These are phyloP conservation scores for Lasioglossum figueresi DNA, from an alignment of 2,888 invertebrate species.

Conservation along the genomic window DNA sequence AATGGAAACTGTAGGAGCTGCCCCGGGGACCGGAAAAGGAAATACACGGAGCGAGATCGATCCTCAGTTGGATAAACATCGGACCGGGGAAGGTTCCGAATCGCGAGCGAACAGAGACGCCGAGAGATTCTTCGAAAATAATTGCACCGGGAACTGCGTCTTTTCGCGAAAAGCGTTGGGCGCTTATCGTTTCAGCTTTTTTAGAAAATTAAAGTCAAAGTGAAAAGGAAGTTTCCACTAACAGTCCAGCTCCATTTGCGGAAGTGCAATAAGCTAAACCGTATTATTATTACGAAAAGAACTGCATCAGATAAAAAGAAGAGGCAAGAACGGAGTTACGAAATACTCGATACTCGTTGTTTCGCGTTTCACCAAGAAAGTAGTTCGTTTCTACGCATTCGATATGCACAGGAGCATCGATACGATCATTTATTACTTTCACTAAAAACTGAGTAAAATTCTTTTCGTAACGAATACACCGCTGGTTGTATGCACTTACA, in stretches of 20 bases:
- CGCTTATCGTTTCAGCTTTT: not conserved
- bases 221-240: not conserved
- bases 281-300: not conserved
- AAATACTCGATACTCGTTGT: not conserved
- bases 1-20: constrained; percentile 36
- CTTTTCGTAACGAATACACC: not conserved
- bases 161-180: not conserved
- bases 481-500: not conserved
- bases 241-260: not conserved
- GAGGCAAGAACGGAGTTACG: not conserved
- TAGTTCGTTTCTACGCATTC: not conserved
- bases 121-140: constrained; percentile 2
- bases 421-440: not conserved
- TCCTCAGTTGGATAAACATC: constrained; percentile 7
- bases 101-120: not conserved
- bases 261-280: not conserved
- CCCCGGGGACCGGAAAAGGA: not conserved
- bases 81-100: not conserved
- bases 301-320: not conserved
- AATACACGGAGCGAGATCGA: constrained; percentile 2
- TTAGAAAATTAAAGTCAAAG: not conserved
- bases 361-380: not conserved
- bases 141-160: not conserved
- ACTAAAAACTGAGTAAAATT: too few relatives aligned
- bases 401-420: not conserved